Evolutionary conservation across 64 coral and sea anemone species (phyloP).

Genomic region (Catalaphyllia jardinei): DNA sequence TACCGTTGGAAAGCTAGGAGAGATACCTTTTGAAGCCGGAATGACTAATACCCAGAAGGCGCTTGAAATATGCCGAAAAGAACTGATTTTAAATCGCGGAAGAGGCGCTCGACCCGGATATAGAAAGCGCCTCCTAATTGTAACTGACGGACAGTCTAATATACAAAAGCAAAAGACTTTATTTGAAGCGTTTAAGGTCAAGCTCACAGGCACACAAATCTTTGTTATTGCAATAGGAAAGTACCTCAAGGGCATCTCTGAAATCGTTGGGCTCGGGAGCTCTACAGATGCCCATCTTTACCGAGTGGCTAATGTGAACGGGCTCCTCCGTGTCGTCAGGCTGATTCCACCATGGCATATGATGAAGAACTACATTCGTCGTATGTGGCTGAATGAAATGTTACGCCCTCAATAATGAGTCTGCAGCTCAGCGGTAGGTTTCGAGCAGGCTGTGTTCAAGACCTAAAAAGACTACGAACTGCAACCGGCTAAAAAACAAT

Average conservation of each 20-base stretch:
- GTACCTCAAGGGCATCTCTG: constrained; percentile 64
- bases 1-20: constrained; percentile 9
- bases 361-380: constrained; percentile 7
- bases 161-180: constrained; percentile 58
- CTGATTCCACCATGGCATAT: constrained; percentile 63
- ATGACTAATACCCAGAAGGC: constrained; percentile 66
- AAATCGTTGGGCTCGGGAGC: constrained; percentile 73
- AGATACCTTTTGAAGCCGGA: constrained; percentile 36
- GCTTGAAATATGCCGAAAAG: constrained; percentile 32
- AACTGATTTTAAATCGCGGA: constrained; percentile 40
- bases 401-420: background rate
- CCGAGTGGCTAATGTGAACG: constrained; percentile 42
- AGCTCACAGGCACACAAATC: constrained; percentile 62
- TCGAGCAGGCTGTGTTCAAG: background rate
- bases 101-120: constrained; percentile 34
- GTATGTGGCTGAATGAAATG: constrained; percentile 20
- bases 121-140: constrained; percentile 62
- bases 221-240: constrained; percentile 68
- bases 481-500: no score
- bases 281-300: constrained; percentile 81
- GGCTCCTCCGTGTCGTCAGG: constrained; percentile 29
- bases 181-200: constrained; percentile 48
- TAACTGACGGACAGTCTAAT: constrained; percentile 75
- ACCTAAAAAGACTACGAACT: no score
- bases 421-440: background rate